Evolutionary conservation across 2,113 vertebrate genomes (phyloP).

Genomic region (Neolamprologus devosi): DNA sequence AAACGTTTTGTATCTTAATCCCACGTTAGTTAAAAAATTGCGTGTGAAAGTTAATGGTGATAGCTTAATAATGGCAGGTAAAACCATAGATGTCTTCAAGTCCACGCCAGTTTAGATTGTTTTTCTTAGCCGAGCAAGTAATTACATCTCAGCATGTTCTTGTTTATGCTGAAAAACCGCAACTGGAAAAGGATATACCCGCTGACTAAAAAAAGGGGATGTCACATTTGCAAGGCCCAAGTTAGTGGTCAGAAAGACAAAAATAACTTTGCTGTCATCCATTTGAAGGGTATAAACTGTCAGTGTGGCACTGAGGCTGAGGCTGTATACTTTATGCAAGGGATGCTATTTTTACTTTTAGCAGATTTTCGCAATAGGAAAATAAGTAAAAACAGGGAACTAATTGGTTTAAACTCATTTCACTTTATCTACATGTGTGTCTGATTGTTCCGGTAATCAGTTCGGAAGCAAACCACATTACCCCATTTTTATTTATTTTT

Average conservation of each 20-base stretch:
- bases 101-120: neutral
- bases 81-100: neutral
- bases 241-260: constrained; percentile 35
- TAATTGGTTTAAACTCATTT: neutral
- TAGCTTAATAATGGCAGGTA: constrained; percentile 18
- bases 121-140: neutral
- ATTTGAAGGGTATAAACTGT: constrained; percentile 16
- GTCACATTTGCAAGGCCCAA: constrained; percentile 27
- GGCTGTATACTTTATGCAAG: neutral
- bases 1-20: neutral
- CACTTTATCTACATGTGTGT: neutral
- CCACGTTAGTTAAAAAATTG: neutral
- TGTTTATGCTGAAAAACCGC: constrained; percentile 50
- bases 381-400: neutral
- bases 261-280: constrained; percentile 53
- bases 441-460: neutral
- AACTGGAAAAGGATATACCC: constrained; percentile 46
- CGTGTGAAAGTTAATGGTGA: neutral
- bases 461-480: neutral
- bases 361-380: neutral
- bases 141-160: constrained; percentile 40
- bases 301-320: neutral
- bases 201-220: constrained; percentile 41
- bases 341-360: neutral
- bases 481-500: neutral